These are phyloP conservation scores for Autographa gamma DNA, from an alignment of 2,888 invertebrate genomes.

Conservation along the genomic window DNA sequence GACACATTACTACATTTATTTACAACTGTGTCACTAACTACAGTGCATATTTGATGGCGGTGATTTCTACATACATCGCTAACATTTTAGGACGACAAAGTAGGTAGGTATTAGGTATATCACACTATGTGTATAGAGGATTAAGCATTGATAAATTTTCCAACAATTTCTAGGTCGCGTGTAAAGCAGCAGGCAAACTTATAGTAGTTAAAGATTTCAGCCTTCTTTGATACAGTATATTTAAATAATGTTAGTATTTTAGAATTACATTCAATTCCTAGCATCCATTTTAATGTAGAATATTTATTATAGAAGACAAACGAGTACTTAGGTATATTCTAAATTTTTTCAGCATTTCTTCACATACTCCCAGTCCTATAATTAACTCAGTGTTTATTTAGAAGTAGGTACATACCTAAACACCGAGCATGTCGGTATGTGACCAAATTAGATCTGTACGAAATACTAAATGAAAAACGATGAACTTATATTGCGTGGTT, in stretches of 20 bases:
- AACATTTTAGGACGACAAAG: conserved; percentile 24
- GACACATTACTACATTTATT: conserved; percentile 22
- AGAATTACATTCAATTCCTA: conserved; percentile 7
- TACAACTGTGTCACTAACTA: conserved; percentile 39
- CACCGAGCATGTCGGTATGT: conserved; percentile 45
- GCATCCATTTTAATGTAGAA: no score
- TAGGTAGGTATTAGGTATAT: conserved; percentile 19
- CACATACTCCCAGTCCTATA: conserved; percentile 42
- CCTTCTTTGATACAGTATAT: not conserved
- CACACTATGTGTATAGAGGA: conserved; percentile 29
- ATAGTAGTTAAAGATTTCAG: not conserved
- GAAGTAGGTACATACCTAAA: conserved; percentile 43
- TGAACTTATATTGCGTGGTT: conserved; percentile 46
- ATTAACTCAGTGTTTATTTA: conserved; percentile 52
- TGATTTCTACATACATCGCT: conserved; percentile 33
- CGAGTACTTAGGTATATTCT: conserved; percentile 6
- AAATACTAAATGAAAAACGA: conserved; percentile 48
- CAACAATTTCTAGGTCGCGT: conserved; percentile 23
- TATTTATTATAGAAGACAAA: no score
- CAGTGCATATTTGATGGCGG: conserved; percentile 42
- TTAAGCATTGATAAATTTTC: conserved; percentile 27
- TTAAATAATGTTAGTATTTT: not conserved
- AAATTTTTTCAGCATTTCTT: conserved; percentile 42
- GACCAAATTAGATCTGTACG: conserved; percentile 51
- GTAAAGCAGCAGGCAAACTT: conserved; percentile 37